These are phyloP conservation scores for Pycnomerus fuliginosus DNA, from an alignment of 2,888 invertebrate species.

Conservation along the genomic window DNA sequence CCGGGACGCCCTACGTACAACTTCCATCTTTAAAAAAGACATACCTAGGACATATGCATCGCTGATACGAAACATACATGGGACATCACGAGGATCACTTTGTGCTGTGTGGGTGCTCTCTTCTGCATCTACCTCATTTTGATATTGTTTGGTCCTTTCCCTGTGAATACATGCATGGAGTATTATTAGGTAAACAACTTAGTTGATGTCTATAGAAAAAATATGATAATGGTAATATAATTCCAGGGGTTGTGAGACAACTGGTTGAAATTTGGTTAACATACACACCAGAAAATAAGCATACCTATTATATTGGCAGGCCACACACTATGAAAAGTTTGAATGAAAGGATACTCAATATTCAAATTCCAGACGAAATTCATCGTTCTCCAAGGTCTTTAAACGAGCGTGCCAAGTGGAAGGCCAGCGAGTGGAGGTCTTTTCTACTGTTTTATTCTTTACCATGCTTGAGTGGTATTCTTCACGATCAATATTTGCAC, in stretches of 20 bases:
- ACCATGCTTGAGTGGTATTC: background rate
- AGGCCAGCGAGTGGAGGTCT: background rate
- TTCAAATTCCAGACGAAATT: background rate
- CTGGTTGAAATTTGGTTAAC: background rate
- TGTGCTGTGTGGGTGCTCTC: too few relatives aligned
- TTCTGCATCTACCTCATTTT: background rate
- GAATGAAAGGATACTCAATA: background rate
- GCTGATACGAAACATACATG: too few relatives aligned
- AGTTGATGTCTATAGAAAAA: too few relatives aligned
- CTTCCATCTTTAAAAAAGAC: too few relatives aligned
- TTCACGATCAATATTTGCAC: background rate
- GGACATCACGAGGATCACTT: too few relatives aligned
- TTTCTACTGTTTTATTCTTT: background rate
- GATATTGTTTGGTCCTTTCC: conserved; percentile 2
- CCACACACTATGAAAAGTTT: background rate
- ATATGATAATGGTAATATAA: too few relatives aligned
- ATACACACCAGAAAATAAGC: background rate
- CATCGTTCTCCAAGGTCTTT: background rate
- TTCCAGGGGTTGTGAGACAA: background rate
- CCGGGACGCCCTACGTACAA: too few relatives aligned
- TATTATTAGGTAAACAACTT: too few relatives aligned
- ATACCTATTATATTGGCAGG: background rate
- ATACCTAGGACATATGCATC: too few relatives aligned
- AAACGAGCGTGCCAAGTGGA: background rate
- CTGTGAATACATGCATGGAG: background rate